Percentiles rank a stretch among this genome's conserved stretches.
These are phyloP conservation scores for Aphyosemion australe DNA, from an alignment of 2,113 vertebrate genomes.

Conservation along the genomic window DNA sequence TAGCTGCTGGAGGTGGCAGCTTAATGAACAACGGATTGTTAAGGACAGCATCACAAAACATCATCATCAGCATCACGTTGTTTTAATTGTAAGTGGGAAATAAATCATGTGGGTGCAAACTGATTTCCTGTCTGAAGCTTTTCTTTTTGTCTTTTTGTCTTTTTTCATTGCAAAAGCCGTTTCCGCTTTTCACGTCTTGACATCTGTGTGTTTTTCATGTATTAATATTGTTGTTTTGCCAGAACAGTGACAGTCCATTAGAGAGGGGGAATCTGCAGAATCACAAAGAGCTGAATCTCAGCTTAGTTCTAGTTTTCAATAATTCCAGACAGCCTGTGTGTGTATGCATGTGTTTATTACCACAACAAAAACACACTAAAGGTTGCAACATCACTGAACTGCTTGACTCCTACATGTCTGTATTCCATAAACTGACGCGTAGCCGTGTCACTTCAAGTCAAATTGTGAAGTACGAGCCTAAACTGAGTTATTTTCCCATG, in stretches of 20 bases:
- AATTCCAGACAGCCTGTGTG: background rate
- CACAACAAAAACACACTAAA: too few relatives aligned
- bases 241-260: constrained; percentile 14
- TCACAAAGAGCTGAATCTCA: too few relatives aligned
- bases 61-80: background rate
- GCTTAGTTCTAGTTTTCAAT: background rate
- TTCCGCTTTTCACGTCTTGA: constrained; percentile 21
- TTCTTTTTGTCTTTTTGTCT: constrained; percentile 21
- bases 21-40: constrained; percentile 10
- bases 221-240: constrained; percentile 11
- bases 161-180: constrained; percentile 19
- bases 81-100: constrained; percentile 38
- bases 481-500: too few relatives aligned
- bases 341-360: background rate
- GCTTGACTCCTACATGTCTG: too few relatives aligned
- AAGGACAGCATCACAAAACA: constrained; percentile 26
- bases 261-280: background rate
- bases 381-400: too few relatives aligned
- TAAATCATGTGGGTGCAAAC: constrained; percentile 33
- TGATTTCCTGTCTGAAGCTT: constrained; percentile 6
- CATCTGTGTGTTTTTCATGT: constrained; percentile 14
- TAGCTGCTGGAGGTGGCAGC: constrained; percentile 7
- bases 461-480: too few relatives aligned
- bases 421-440: too few relatives aligned
- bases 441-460: too few relatives aligned